Base-by-base conservation (phyloP, 2,888 invertebrate species). In the Acrocyrtus sp. region DNA sequence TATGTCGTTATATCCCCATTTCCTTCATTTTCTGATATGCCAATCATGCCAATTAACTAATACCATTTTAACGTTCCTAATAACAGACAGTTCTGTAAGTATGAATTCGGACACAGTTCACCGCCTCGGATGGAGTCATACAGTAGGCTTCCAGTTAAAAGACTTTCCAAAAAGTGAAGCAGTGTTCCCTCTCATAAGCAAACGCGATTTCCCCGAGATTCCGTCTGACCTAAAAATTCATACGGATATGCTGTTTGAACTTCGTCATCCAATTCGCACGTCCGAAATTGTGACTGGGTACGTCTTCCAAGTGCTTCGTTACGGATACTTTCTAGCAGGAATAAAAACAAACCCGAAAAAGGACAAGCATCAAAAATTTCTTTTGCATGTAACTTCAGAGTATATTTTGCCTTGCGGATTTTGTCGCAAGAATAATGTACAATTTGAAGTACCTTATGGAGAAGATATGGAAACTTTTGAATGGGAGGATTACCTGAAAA, bases 321-420 rank as follows among this genome's bases (percentile, higher is more conserved):
- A 51, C 27, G 77, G 77, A 10, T 65, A 74, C 53, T 77, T 77
- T 43, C 19, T 68, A 1, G 74, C 66, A 0, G 27, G 29, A 29
- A 63, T 68, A 17, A 27, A 22, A 22, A 53, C 53, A 2, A 58
- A 61, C 17, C 10, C 3, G 3, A 47, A 34, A 3, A 19, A 41
- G 5, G 43, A 48, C 6, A 1, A 10, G 17, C 17, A 41, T 0
- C 22, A 58, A 3, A n/a, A n/a, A n/a, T 73, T 65, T 47, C 26
- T 72, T 2, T 75, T 73, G 21, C 78, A 78, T 54, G 34, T 75
- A 0, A 61, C 65, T 8, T 78, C 78, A 6, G 65, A 75, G 3
- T 75, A 72, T 22, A 54, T 76, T 61, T 24, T 78, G 17, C 73
- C 70, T 24, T 73, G 63, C 43, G 76, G 76, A 19, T 77, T 74